A percentile compares a stretch with the other conserved stretches of the same genome.
Conservation (phyloP, 1,140 invertebrate species). For the Dryas iulia region DNA sequence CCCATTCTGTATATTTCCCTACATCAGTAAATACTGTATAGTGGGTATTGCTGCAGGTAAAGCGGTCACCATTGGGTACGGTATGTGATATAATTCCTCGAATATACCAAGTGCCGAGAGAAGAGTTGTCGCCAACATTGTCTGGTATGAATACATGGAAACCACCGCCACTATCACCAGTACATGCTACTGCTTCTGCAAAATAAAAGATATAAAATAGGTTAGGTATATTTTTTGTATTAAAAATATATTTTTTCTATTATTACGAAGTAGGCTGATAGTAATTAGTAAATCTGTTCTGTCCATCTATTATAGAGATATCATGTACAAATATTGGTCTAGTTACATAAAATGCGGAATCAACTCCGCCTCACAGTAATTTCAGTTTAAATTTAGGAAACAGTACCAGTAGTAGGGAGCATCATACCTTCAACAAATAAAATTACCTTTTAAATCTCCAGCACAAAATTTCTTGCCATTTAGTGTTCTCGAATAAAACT, state of each 20-base stretch:
- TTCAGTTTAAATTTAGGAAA: too few relatives aligned
- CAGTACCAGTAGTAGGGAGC: too few relatives aligned
- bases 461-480: neutral
- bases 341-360: too few relatives aligned
- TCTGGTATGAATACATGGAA: constrained; percentile 44
- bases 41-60: constrained; percentile 50
- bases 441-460: neutral
- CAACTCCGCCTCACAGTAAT: too few relatives aligned
- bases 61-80: constrained; percentile 35
- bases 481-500: neutral
- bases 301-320: too few relatives aligned
- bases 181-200: constrained; percentile 55
- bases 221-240: too few relatives aligned
- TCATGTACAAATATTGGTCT: too few relatives aligned
- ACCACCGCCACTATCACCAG: constrained; percentile 61
- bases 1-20: constrained; percentile 45
- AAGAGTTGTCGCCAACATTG: constrained; percentile 14
- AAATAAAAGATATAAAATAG: neutral
- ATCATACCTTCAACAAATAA: too few relatives aligned
- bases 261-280: too few relatives aligned
- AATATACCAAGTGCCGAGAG: constrained; percentile 44
- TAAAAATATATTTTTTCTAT: neutral
- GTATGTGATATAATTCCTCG: constrained; percentile 55
- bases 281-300: too few relatives aligned
- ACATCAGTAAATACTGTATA: constrained; percentile 58